phyloP scores from a whole-genome alignment of 2,888 invertebrate species.

The Crocallis elinguaria region DNA sequence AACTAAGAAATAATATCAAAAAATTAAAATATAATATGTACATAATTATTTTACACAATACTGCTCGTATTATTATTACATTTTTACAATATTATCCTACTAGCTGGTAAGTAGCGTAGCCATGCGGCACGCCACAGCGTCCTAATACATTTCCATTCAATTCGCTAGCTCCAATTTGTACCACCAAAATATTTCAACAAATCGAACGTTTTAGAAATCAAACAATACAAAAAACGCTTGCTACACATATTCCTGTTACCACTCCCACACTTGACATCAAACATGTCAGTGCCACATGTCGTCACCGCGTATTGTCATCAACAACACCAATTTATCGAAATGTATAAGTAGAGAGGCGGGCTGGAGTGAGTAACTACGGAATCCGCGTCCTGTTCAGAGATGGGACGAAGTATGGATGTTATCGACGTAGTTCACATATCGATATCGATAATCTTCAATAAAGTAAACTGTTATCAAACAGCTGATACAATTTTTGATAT shows the following conservation, averaged over 20 bases:
- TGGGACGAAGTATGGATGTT: neutral
- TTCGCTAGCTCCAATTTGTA: no score
- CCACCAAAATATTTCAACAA: neutral
- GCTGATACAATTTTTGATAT: no score
- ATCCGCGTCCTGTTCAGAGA: conserved; percentile 49
- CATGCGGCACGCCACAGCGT: no score
- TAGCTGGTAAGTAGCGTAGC: no score
- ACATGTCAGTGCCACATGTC: conserved; percentile 34
- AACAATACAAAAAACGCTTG: neutral
- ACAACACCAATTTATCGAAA: conserved; percentile 55
- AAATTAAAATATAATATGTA: no score
- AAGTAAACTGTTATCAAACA: neutral
- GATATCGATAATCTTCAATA: neutral
- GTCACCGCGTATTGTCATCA: conserved; percentile 35
- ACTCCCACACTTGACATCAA: conserved; percentile 26
- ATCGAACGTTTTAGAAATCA: neutral
- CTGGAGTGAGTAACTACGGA: conserved; percentile 65
- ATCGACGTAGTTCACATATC: neutral
- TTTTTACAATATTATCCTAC: no score
- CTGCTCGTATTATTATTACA: no score
- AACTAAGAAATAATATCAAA: no score
- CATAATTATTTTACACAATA: no score
- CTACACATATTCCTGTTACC: conserved; percentile 11
- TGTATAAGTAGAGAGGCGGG: conserved; percentile 61
- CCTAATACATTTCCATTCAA: no score